These are phyloP conservation scores for Apostichopus leukothele DNA, from an alignment of 53 echinoderm and acorn worm genomes.

Conservation along the genomic window DNA sequence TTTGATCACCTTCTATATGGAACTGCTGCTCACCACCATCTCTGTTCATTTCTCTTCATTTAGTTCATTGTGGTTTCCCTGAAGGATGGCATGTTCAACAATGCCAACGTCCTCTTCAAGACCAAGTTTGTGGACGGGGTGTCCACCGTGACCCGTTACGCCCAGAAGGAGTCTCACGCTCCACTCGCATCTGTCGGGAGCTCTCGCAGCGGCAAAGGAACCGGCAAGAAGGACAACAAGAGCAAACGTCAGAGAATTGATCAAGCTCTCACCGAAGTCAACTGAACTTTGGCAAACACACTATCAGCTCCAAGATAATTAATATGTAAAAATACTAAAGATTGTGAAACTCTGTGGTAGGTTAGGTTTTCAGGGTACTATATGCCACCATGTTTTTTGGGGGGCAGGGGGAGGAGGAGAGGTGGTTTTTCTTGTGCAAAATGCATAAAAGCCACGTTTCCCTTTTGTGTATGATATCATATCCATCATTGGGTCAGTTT, in stretches of 20 bases:
- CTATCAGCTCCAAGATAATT: too few species aligned
- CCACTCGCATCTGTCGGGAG: constrained; percentile 6
- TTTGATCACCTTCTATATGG: neutral
- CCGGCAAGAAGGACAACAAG: constrained; percentile 63
- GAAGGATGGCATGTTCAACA: constrained; percentile 99
- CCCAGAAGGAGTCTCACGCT: constrained; percentile 67
- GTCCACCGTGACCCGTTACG: constrained; percentile 93
- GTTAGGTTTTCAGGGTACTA: too few species aligned
- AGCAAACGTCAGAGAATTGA: constrained; percentile 50
- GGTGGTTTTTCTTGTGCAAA: too few species aligned
- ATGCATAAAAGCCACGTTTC: too few species aligned
- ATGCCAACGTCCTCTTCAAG: constrained; percentile 98
- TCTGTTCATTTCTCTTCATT: neutral
- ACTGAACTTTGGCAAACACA: neutral
- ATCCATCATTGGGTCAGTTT: too few species aligned
- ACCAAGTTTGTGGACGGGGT: constrained; percentile 99
- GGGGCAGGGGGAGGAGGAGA: too few species aligned
- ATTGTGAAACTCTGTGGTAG: too few species aligned
- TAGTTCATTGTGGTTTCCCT: constrained; percentile 99
- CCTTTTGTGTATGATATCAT: too few species aligned
- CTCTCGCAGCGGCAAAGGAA: constrained; percentile 13
- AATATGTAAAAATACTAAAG: too few species aligned
- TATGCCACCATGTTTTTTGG: too few species aligned
- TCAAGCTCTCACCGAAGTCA: constrained; percentile 36
- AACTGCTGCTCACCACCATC: neutral